Evolutionary conservation across 2,888 invertebrate species (phyloP).

Genomic region (Harmothoe impar): DNA sequence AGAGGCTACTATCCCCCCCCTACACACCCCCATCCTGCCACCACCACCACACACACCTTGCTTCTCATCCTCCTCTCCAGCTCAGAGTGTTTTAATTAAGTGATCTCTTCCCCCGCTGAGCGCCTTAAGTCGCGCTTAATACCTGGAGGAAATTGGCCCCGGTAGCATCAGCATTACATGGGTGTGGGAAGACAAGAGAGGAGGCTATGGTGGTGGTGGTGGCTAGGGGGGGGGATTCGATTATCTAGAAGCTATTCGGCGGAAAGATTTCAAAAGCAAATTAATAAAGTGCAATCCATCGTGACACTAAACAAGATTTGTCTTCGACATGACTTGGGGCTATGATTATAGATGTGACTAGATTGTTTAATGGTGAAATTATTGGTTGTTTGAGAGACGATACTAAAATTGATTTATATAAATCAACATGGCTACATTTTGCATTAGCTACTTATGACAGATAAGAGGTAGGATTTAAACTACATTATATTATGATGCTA

Average conservation of each 20-base stretch:
- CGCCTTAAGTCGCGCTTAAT: constrained; percentile 5
- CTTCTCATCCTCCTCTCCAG: neutral
- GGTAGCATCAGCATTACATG: neutral
- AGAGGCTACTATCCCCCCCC: neutral
- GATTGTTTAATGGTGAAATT: too few relatives aligned
- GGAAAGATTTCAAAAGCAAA: constrained; percentile 23
- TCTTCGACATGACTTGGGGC: neutral
- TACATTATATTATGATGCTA: too few relatives aligned
- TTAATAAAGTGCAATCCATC: constrained; percentile 40
- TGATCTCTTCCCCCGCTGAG: constrained; percentile 10
- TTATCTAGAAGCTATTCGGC: constrained; percentile 20
- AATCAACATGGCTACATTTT: too few relatives aligned
- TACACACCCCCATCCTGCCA: neutral
- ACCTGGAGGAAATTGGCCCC: constrained; percentile 24
- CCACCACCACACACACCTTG: neutral
- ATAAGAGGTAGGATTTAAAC: too few relatives aligned
- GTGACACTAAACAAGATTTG: neutral
- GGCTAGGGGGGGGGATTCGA: neutral
- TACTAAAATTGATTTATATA: too few relatives aligned
- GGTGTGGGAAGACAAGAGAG: neutral
- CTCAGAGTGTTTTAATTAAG: constrained; percentile 24
- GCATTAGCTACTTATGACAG: too few relatives aligned
- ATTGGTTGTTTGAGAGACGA: too few relatives aligned
- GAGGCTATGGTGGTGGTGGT: too few relatives aligned
- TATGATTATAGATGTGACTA: neutral